Evolutionary conservation across 2,888 invertebrate genomes (phyloP), one percentile per base, ranked within the genome.

Genomic region (Diabrotica balteata): DNA sequence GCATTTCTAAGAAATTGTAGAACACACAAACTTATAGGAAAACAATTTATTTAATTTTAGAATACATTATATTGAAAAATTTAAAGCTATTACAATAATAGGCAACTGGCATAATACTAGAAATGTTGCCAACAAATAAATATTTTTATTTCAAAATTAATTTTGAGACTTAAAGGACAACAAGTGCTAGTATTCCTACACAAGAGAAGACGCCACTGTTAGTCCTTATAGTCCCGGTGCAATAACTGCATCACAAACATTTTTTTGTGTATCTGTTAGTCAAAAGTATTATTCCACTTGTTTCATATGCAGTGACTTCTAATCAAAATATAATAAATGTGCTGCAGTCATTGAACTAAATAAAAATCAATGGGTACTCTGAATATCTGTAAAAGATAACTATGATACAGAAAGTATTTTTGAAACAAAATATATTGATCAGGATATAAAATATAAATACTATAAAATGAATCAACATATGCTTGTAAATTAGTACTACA

Each of bases 71-170:
- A 78, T 77, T 77, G 79, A 78, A 80, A 80, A 80, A 78, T 77
- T 80, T 80, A 80, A 80, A 80, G 79, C 80, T 80, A 79, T 76
- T 78, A 80, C 76, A 80, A 76, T 76, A 73, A 77, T 75, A 78
- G 78, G 76, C 79, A 78, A 79, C 79, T 76, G 75, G 77, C 78
- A 75, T 76, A 72, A 71, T 73, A 70, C 71, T 74, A 74, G 67
- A 73, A 74, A 73, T 72, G 75, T 77, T 75, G 75, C 72, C 76
- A 65, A 74, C 72, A 74, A 68, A 72, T 68, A 72, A 74, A 67
- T 62, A 70, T 64, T 64, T 67, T 62, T 54, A 32, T 69, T 63
- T 69, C 66, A 57, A 55, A 11, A 44, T 11, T n/a, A 10, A 9
- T 47, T 47, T 9, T 9, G 44, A 57, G 10, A 57, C 44, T 6